Base-by-base conservation (phyloP, 2,888 invertebrate genomes). In the Scrobipalpa costella region DNA sequence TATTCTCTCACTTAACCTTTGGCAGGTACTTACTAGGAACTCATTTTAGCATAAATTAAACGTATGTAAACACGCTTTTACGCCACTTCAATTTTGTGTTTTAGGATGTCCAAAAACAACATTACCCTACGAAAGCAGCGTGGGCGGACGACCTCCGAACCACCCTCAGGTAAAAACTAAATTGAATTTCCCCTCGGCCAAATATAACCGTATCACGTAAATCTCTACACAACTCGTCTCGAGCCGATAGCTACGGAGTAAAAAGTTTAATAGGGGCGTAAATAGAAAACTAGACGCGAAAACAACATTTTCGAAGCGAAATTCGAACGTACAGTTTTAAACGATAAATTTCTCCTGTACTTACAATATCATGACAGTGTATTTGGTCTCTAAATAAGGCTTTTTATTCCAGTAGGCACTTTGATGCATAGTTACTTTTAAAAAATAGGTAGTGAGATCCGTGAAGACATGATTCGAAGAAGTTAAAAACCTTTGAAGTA, bases 241-340 rank as follows among this genome's bases (percentile, higher is more conserved):
- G 81, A 79, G 82, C 33, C 9, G 7, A 8, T 65, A 67, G 81
- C 85, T 84, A 81, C 82, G 79, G 79, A 84, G 86, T 85, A 88
- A 85, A 86, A 88, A 88, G 84, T 89, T 88, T 86, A 87, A 89
- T 88, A 88, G 88, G 83, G 88, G 88, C 86, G 86, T 85, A 88
- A 87, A 84, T 85, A 84, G 84, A 86, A 84, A 85, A 85, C 81
- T 83, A 74, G 76, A 78, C 79, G 82, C 77, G 79, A 84, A 85
- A 85, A 85, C 78, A 83, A 78, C 83, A 79, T 83, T 85, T 82
- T 76, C 67, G 70, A 70, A 68, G 62, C 66, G 74, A 75, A 72
- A 74, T 78, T 67, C 69, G 72, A 67, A 65, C 64, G 57, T 61
- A 60, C 61, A 63, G 66, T 63, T 62, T 64, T 52, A 50, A 66